Conservation (phyloP, 53 echinoderm and acorn worm species). For the Echinometra lucunter region DNA sequence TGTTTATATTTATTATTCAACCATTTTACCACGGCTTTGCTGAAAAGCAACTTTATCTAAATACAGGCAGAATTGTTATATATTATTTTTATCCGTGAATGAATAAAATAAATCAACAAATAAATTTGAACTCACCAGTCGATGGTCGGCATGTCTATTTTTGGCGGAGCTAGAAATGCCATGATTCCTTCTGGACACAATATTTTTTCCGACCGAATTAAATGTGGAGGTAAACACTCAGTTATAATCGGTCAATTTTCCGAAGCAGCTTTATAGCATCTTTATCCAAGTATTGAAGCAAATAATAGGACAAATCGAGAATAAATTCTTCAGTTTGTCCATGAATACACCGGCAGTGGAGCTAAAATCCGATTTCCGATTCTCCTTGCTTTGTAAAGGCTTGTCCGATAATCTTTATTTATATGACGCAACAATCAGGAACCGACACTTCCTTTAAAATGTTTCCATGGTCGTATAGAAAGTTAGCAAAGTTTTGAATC, state of each 20-base stretch:
- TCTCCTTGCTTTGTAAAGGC: background rate
- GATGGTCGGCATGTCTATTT: conserved; percentile 1
- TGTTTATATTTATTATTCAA: too few species aligned
- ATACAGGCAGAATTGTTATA: too few species aligned
- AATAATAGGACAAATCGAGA: background rate
- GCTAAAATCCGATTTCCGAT: background rate
- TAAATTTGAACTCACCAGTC: conserved; percentile 24
- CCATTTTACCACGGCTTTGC: too few species aligned
- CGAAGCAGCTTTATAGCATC: background rate
- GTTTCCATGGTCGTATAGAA: background rate
- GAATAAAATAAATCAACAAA: background rate
- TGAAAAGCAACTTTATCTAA: too few species aligned
- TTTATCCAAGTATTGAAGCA: background rate
- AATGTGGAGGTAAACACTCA: background rate
- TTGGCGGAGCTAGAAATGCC: conserved; percentile 45
- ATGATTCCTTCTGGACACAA: background rate
- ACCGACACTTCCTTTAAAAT: background rate
- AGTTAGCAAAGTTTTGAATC: background rate
- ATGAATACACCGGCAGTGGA: background rate
- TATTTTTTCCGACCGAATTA: background rate
- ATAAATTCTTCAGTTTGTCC: background rate
- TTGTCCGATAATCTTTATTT: background rate
- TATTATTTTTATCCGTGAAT: too few species aligned
- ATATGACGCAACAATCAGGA: conserved; percentile 20
- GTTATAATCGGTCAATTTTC: background rate